Percentiles rank a stretch among this genome's conserved stretches.
Evolutionary conservation across 1,140 invertebrate species (phyloP).

Genomic region (Formica selysi): DNA sequence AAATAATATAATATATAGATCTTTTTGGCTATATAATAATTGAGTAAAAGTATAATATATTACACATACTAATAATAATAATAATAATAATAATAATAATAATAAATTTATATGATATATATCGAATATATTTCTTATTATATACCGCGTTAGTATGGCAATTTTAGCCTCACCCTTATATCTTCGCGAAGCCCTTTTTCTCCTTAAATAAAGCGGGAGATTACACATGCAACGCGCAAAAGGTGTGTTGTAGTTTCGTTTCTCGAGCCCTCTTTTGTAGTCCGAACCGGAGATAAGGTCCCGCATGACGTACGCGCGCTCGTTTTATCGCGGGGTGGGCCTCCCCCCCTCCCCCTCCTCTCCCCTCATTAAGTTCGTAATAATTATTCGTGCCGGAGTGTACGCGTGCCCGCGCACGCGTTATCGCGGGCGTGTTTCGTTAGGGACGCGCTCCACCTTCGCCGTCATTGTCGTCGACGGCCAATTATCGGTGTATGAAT

Average conservation of each 20-base stretch:
- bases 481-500: slow-evolving; percentile 73
- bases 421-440: slow-evolving; percentile 59
- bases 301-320: slow-evolving; percentile 28
- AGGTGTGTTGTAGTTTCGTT: background rate
- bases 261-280: background rate
- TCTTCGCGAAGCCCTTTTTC: background rate
- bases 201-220: too few species aligned
- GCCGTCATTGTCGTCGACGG: slow-evolving; percentile 54
- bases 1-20: too few species aligned
- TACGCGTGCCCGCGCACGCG: slow-evolving; percentile 39
- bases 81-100: too few species aligned
- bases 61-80: background rate
- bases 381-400: slow-evolving; percentile 66
- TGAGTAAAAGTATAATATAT: slow-evolving; percentile 20
- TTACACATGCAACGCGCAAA: background rate
- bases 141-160: background rate
- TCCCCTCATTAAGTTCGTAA: slow-evolving; percentile 61
- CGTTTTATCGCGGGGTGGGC: slow-evolving; percentile 48
- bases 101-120: background rate
- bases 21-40: background rate
- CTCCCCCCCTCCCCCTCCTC: too few species aligned
- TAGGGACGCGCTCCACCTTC: slow-evolving; percentile 15
- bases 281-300: slow-evolving; percentile 49
- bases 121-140: slow-evolving; percentile 2
- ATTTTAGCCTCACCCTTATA: background rate